These are phyloP conservation scores for Brenthis ino DNA, from an alignment of 2,888 invertebrate species.

Conservation along the genomic window DNA sequence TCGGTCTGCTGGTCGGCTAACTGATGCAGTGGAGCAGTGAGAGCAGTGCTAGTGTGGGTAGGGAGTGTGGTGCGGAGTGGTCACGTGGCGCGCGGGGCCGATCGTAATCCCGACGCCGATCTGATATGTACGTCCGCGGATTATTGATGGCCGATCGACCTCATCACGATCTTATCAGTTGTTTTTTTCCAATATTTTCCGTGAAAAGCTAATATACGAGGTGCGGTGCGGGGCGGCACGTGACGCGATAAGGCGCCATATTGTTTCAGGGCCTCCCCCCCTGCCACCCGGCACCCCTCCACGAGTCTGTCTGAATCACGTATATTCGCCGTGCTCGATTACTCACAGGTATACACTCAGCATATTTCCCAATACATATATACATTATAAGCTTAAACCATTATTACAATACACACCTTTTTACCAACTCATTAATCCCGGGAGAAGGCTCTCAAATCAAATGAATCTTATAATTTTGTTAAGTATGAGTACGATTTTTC, in stretches of 20 bases:
- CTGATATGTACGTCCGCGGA: constrained; percentile 59
- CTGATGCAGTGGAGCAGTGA: constrained; percentile 15
- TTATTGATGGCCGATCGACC: constrained; percentile 74
- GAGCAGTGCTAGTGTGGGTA: neutral
- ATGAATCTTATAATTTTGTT: too few relatives aligned
- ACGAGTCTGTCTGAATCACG: constrained; percentile 43
- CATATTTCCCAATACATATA: constrained; percentile 16
- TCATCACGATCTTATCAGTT: constrained; percentile 75
- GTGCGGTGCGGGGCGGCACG: constrained; percentile 55
- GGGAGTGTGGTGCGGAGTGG: constrained; percentile 1
- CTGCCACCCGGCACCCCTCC: constrained; percentile 38
- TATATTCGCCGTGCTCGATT: constrained; percentile 29
- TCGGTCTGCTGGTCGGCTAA: neutral
- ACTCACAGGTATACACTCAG: constrained; percentile 26
- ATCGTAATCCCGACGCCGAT: constrained; percentile 37
- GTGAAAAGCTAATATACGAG: constrained; percentile 69
- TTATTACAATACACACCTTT: neutral
- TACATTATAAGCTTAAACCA: neutral
- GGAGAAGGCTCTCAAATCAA: too few relatives aligned
- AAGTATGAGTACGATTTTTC: too few relatives aligned
- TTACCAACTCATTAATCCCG: neutral
- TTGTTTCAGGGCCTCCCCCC: constrained; percentile 60
- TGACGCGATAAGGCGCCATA: constrained; percentile 74
- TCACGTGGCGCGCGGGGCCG: neutral
- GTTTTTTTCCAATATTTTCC: constrained; percentile 76